These are phyloP conservation scores for Fratercula arctica DNA, from an alignment of 2,797 vertebrate genomes.

Conservation along the genomic window DNA sequence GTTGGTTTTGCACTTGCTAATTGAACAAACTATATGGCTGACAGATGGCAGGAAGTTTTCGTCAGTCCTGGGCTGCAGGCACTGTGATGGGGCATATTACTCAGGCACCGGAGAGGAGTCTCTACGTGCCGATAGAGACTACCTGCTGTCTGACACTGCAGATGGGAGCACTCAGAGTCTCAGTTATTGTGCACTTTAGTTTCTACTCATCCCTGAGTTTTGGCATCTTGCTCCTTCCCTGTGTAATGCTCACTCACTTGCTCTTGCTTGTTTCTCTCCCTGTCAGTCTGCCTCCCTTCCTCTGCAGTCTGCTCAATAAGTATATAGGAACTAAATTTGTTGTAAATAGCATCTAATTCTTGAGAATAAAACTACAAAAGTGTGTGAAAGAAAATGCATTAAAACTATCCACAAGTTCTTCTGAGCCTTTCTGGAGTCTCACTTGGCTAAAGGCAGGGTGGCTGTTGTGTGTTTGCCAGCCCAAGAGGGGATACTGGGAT, in stretches of 20 bases:
- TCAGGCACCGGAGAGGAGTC: neutral
- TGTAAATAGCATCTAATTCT: neutral
- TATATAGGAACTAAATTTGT: neutral
- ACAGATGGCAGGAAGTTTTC: neutral
- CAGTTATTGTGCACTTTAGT: neutral
- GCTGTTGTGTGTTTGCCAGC: neutral
- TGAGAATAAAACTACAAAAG: neutral
- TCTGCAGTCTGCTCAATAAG: neutral
- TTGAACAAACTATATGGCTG: neutral
- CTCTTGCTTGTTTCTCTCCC: neutral
- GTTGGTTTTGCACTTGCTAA: neutral
- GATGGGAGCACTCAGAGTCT: neutral
- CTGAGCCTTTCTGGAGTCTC: neutral
- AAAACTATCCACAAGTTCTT: neutral
- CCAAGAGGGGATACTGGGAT: neutral
- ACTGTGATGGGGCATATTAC: neutral
- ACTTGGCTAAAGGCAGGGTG: neutral
- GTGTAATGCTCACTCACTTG: neutral
- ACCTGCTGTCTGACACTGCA: neutral
- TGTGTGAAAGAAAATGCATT: neutral
- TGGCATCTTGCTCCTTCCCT: neutral
- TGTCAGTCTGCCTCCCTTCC: neutral
- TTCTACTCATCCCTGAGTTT: neutral
- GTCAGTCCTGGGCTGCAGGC: neutral
- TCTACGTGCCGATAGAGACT: neutral